Base-by-base conservation (phyloP, 2,113 vertebrate genomes). In the Seriola quinqueradiata region DNA sequence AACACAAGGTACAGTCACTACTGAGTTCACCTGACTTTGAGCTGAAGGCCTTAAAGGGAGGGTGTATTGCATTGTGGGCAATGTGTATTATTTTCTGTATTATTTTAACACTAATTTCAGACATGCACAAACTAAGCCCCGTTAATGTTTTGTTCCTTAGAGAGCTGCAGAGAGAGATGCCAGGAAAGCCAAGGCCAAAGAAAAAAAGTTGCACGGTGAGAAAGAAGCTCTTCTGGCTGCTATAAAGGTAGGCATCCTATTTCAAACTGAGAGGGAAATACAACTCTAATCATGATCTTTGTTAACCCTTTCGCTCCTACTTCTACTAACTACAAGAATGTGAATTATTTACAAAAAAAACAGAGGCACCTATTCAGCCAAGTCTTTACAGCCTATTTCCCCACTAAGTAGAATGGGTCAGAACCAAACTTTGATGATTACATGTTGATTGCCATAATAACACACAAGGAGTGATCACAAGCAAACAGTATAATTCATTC, bases 121-220 rank as follows among this genome's bases (percentile, higher is more conserved):
- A 13, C 13, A 4, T 23, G 8, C 5, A 5, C 17, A 21, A 68
- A 38, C 38, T 38, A 38, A 44, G 4, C 8, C 10, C 5, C 67
- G 16, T 50, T 55, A 1, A 2, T 65, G 25, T 58, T 55, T 77
- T 73, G 23, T 84, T 0, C 25, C 77, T 0, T 9, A 99, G 98
- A 94, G 97, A 83, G 88, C 68, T 59, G 92, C 95, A 73, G 96
- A 99, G 59, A 94, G 97, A 87, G 98, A 99, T 88, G 77, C 93
- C 28, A 95, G 98, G 90, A 99, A 96, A 86, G 95, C 95, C 46
- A 97, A 95, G 74, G 21, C 85, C 34, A 96, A 96, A 87, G 95
- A 96, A 82, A 97, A 95, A 78, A 97, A 96, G 67, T 66, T 96
- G 60, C 89, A 81, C 11, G 19, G 48, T 25, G 92, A 95, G 63